phyloP scores from a whole-genome alignment of 2,797 vertebrate genomes.

The Muscicapa comitata region DNA sequence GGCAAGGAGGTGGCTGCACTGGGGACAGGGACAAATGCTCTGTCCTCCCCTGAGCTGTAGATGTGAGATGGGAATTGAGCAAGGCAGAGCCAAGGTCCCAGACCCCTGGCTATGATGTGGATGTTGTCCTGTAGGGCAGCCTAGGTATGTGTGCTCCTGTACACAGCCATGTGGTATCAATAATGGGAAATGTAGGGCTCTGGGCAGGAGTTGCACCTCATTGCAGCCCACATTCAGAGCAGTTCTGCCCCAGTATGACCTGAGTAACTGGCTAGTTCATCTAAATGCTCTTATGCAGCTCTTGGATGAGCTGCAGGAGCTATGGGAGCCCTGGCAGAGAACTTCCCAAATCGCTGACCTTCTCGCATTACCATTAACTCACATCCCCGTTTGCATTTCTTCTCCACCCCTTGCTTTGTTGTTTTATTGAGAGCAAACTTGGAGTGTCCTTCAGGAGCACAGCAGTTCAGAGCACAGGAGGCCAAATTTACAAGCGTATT shows the following conservation, averaged over 20 bases:
- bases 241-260: not conserved
- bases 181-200: not conserved
- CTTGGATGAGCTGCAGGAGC: not conserved
- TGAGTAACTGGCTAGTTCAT: not conserved
- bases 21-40: not conserved
- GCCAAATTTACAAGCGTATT: conserved; percentile 17
- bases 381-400: not conserved
- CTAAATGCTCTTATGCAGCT: fast-evolving
- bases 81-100: not conserved
- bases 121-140: not conserved
- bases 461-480: not conserved
- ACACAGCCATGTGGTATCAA: fast-evolving
- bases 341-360: not conserved
- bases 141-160: fast-evolving
- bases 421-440: conserved; percentile 12
- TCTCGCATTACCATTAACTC: not conserved
- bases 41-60: not conserved
- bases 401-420: not conserved
- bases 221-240: not conserved
- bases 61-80: not conserved
- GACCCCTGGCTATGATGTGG: not conserved
- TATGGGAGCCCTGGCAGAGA: not conserved
- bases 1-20: not conserved
- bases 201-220: not conserved
- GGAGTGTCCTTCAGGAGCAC: not conserved